Evolutionary conservation across 2,113 vertebrate genomes (phyloP), one percentile per base, ranked within the genome.

Genomic region (Hiodon tergisus): DNA sequence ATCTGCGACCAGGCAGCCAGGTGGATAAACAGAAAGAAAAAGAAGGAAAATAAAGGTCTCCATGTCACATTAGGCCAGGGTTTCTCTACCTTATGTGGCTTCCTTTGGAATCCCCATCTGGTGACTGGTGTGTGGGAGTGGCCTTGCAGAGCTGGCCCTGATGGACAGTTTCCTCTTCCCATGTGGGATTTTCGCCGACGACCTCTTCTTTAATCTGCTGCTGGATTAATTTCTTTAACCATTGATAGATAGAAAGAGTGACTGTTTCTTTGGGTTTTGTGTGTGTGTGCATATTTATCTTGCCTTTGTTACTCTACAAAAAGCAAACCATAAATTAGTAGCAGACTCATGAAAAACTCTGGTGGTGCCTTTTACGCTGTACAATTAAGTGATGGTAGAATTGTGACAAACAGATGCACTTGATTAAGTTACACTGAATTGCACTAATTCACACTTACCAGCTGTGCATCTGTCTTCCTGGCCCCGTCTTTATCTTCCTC

Each of bases 361-460:
- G 5, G 54, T 31, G 31, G 31, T 31, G 54, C 47, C 46, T 66
- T 66, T 48, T 2, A 47, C 3, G 10, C 2, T 10, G 8, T 9
- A 52, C 17, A 65, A 13, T 16, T 11, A 65, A 31, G 16, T 9
- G 13, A 62, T 14, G 17, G 3, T n/a, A 50, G 46, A 69, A 8
- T 47, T 46, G 50, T 52, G 14, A 60, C 17, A 4, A 9, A 50
- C 11, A 50, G 3, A 14, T 10, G 10, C 4, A 6, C 3, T 46
- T 16, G 14, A 54, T 2, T 71, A 65, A 75, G 5, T 62, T 1
- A n/a, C 51, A 76, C 50, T 2, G 52, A 80, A 53, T 53, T 1
- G 7, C 13, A 76, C 8, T 51, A 5, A 17, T 53, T 9, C n/a
- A 61, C 52, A 85, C 85, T 86, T 68, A 88, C 89, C 58, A 80